These are phyloP conservation scores for Alviniconcha marisindica DNA, from an alignment of 1,140 invertebrate species.

Conservation along the genomic window DNA sequence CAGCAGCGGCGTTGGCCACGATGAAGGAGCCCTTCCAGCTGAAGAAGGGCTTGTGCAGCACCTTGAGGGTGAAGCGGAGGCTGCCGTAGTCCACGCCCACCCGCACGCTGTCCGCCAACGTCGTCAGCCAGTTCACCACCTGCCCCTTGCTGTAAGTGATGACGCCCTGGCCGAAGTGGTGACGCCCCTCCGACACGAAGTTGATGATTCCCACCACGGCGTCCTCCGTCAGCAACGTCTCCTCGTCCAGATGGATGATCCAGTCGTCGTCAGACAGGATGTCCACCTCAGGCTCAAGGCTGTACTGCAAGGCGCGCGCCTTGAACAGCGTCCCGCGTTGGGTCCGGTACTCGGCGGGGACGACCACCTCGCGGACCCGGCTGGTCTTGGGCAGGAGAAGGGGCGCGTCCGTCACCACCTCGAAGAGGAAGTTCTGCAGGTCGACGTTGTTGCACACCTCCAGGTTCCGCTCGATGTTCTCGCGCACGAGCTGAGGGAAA, in stretches of 20 bases:
- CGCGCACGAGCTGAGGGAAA: conserved; percentile 92
- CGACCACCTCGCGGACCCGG: conserved; percentile 88
- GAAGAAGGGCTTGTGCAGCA: conserved; percentile 96
- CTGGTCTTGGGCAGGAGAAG: conserved; percentile 84
- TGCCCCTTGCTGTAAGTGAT: conserved; percentile 99
- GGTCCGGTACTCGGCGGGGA: conserved; percentile 90
- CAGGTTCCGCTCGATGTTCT: conserved; percentile 92
- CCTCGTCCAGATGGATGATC: conserved; percentile 98
- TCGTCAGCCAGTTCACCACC: conserved; percentile 97
- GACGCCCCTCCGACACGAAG: conserved; percentile 98
- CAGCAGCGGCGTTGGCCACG: conserved; percentile 86
- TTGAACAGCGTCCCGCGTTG: conserved; percentile 96
- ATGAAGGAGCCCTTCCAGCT: conserved; percentile 89
- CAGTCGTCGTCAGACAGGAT: conserved; percentile 92
- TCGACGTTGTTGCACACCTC: conserved; percentile 92
- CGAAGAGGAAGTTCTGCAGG: conserved; percentile 96
- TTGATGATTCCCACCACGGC: conserved; percentile 93
- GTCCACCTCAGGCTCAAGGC: conserved; percentile 93
- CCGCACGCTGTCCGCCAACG: conserved; percentile 95
- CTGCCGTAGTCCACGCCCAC: conserved; percentile 95
- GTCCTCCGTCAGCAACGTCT: conserved; percentile 95
- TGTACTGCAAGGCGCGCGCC: conserved; percentile 96
- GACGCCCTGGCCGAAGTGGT: conserved; percentile 97
- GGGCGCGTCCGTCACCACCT: conserved; percentile 96
- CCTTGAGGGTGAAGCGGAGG: conserved; percentile 92